Conservation (phyloP, 2,797 vertebrate species). For the Oreortyx pictus region DNA sequence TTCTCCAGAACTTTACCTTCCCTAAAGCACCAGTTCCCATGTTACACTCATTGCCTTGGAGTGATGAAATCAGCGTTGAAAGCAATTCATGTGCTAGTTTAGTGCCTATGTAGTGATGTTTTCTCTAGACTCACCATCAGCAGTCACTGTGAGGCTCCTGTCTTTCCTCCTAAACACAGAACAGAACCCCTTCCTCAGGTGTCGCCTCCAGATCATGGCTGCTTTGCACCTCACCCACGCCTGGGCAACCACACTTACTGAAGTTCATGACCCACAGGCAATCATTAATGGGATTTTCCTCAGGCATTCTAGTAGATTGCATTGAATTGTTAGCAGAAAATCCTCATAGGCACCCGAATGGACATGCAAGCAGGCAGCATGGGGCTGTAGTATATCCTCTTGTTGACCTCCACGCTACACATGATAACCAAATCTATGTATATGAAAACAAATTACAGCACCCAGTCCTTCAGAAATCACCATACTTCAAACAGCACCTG, state of each 20-base stretch:
- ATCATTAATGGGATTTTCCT: slow-evolving; percentile 15
- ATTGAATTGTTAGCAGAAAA: slow-evolving; percentile 22
- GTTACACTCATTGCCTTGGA: neutral
- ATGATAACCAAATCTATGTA: neutral
- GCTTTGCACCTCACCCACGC: neutral
- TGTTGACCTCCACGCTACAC: neutral
- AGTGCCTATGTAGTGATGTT: neutral
- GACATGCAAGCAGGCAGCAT: neutral
- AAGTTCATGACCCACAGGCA: neutral
- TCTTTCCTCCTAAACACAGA: neutral
- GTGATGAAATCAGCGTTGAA: neutral
- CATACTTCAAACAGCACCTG: neutral
- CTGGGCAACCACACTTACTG: neutral
- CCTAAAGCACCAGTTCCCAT: slow-evolving; percentile 3
- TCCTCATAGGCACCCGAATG: neutral
- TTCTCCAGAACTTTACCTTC: neutral
- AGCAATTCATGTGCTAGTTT: neutral
- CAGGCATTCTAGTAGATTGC: neutral
- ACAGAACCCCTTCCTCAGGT: neutral
- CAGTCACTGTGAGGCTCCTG: neutral
- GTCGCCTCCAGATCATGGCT: neutral
- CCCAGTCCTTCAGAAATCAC: neutral
- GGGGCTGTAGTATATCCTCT: neutral
- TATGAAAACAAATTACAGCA: neutral
- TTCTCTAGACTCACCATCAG: neutral